Base-by-base conservation (phyloP, 2,797 vertebrate species). In the Microcaecilia unicolor region DNA sequence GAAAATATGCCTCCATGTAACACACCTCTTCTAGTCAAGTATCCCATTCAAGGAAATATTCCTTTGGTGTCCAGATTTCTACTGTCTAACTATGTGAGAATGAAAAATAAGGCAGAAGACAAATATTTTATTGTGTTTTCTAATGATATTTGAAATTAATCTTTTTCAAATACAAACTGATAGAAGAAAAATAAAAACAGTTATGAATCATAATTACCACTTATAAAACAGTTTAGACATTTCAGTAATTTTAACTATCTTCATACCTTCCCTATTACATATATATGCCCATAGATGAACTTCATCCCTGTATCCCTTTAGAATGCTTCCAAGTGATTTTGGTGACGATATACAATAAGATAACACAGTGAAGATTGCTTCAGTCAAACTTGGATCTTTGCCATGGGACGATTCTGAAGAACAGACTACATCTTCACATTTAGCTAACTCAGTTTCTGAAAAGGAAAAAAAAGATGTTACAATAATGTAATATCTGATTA, bases 301-400 rank as follows among this genome's bases (percentile, higher is more conserved):
- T 54, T 72, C 70, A 71, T 97, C 91, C 60, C 97, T 75, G 66
- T 89, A 92, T 20, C 63, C 74, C 41, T 91, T 78, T 56, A 97
- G 78, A 48, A 81, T 80, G 41, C 55, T 58, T 61, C 77, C 82
- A 61, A 98, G 86, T 54, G 80, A 85, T 65, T 77, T 81, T 25
- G 90, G 90, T 53, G 82, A 70, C 24, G 77, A 66, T 62, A 61
- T 87, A 44, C 92, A 79, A 33, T 70, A 72, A 48, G 73, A 83
- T 31, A 95, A 68, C 20, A 93, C 39, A 21, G 77, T 78, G 54
- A 96, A 90, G 57, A 94, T 55, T 39, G 77, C 67, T 55, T 88
- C 76, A 26, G 45, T 34, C 44, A 81, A 28, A 41, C 28, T 58
- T 16, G 55, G 21, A 13, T 52, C 41, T 39, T 63, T 48, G 12